Base-by-base conservation (phyloP, 2,888 invertebrate genomes). In the Esperia sulphurella region DNA sequence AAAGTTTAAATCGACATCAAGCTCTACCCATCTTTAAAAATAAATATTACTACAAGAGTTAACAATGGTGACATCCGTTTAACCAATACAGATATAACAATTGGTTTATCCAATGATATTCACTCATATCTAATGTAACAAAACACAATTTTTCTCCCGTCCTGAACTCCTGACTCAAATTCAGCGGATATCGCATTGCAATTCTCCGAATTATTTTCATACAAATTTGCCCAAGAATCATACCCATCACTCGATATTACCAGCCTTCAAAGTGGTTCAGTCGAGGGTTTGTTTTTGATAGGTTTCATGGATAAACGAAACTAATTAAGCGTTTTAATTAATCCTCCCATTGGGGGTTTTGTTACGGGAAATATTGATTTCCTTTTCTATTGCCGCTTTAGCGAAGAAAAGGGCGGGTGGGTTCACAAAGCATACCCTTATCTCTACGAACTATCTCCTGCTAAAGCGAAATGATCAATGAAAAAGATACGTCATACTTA, bases 291-390 rank as follows among this genome's bases (percentile, higher is more conserved):
- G 82, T 80, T 78, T 79, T 77, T 81, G 79, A 83, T 79, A 80
- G 79, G 80, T 78, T 80, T 79, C 79, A 63, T 64, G 72, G 79
- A 81, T 83, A 82, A 84, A 83, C 78, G 77, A 84, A 85, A 79
- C 81, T 86, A 85, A 86, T 86, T 85, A 79, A 82, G 75, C 76
- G 77, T 81, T 83, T 83, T 84, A 85, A 86, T 87, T 83, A 83
- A 84, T 83, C 80, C 79, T 71, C 63, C 75, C 72, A 75, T 79
- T 74, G 75, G 75, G 83, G 78, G 78, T 83, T 77, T 75, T 77
- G 80, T 85, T 86, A 76, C 83, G 63, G 73, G 75, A 79, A 81
- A 77, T 83, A 80, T 81, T 78, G 79, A 82, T 81, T 80, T 74
- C 64, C 70, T 67, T 66, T 65, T 63, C 68, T 53, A 61, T 59